Base-by-base conservation (phyloP, 2,797 vertebrate genomes). In the Acanthis flammea region DNA sequence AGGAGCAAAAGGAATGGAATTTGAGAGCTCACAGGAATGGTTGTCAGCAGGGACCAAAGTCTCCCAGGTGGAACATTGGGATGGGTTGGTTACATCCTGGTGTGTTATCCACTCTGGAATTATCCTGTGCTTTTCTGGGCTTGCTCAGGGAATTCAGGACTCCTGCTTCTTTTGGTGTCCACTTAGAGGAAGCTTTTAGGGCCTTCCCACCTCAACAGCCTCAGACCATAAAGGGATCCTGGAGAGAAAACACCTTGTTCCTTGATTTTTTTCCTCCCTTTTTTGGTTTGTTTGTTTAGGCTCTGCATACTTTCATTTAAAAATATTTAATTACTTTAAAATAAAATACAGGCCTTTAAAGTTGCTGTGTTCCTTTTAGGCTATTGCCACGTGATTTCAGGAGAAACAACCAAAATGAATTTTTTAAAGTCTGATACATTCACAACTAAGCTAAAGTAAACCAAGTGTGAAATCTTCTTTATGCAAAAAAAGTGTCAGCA, bases 1-100 rank as follows among this genome's bases (percentile, higher is more conserved):
- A 84, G 54, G 62, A 72, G 33, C n/a, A 66, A 31, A 54, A 86
- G 14, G 44, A 75, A 50, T 22, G 60, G 28, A 37, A 37, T n/a
- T 17, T 22, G 4, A 10, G 21, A 50, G 44, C 33, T 35, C 21
- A 8, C 5, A 25, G 9, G 27, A 23, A 9, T 8, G 24, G 63
- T 3, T 84, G 9, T 35, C 65, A 5, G 45, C 9, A 17, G 10
- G 45, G 12, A 10, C 23, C 0, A 0, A 14, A 4, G 22, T 31
- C 7, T 81, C 37, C 60, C 33, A 31, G 57, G 31, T 45, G 21
- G 45, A 30, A 9, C 10, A 4, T 16, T 24, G 68, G 35, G 30
- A 21, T 72, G 44, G 22, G 23, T 50, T 66, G 48, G 14, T 41
- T 80, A 22, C n/a, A 35, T 30, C 28, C 41, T 3, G 17, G 15